Evolutionary conservation across 2,113 vertebrate species (phyloP).

Genomic region (Indri indri): DNA sequence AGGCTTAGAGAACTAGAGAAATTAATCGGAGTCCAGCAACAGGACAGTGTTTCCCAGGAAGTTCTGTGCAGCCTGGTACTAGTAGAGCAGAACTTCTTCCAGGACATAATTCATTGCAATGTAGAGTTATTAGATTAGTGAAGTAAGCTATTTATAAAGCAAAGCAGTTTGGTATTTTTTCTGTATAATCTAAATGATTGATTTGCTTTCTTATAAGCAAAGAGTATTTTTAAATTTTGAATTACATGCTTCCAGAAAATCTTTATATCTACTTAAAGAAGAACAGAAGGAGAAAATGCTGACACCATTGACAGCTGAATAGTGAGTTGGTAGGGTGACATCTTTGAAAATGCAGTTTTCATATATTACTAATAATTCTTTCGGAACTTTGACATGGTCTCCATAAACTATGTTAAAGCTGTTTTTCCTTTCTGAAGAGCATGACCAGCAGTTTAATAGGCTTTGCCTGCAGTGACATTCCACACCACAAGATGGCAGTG

Average conservation of each 20-base stretch:
- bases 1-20: not conserved
- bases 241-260: not conserved
- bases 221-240: not conserved
- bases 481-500: slow-evolving; percentile 51
- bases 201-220: not conserved
- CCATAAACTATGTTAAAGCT: not conserved
- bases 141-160: not conserved
- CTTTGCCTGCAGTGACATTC: not conserved
- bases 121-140: not conserved
- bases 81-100: not conserved
- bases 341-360: slow-evolving; percentile 1
- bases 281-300: not conserved
- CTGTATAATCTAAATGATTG: not conserved
- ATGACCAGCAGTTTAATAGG: not conserved
- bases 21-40: not conserved
- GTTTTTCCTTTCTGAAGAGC: not conserved
- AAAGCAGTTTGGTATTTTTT: not conserved
- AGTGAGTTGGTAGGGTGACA: not conserved
- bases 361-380: not conserved
- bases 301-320: not conserved
- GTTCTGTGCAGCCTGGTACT: not conserved
- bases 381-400: not conserved
- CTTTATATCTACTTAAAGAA: not conserved
- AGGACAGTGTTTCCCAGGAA: not conserved
- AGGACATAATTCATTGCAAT: not conserved